These are phyloP conservation scores for Columba livia DNA, from an alignment of 2,113 vertebrate genomes.

Conservation along the genomic window DNA sequence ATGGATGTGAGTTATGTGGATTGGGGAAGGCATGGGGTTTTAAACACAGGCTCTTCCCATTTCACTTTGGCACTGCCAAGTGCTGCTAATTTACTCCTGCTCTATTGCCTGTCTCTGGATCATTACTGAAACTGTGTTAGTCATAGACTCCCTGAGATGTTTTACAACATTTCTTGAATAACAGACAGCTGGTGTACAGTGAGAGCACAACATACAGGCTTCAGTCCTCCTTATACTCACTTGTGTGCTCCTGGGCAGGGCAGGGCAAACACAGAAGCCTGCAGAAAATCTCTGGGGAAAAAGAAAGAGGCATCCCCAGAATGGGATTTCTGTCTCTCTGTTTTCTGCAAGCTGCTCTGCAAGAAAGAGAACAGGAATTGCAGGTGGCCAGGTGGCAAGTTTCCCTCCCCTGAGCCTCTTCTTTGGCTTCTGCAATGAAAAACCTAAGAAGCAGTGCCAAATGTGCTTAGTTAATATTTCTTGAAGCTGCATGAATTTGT, in stretches of 20 bases:
- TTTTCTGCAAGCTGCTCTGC: not conserved
- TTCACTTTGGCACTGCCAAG: not conserved
- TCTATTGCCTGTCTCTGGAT: slow-evolving; percentile 38
- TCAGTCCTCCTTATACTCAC: not conserved
- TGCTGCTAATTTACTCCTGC: slow-evolving; percentile 51
- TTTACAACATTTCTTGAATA: slow-evolving; percentile 46
- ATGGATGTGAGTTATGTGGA: slow-evolving; percentile 4
- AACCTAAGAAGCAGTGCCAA: not conserved
- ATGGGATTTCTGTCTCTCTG: not conserved
- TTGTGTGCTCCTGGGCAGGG: not conserved
- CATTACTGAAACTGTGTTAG: slow-evolving; percentile 31
- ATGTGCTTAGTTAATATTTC: not conserved
- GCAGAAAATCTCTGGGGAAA: not conserved
- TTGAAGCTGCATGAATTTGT: not conserved
- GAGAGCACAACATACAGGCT: not conserved
- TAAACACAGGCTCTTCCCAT: slow-evolving; percentile 32
- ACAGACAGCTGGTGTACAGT: not conserved
- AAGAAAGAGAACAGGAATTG: not conserved
- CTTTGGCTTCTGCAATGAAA: not conserved
- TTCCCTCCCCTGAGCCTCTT: not conserved
- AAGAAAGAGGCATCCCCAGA: not conserved
- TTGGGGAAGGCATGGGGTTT: not conserved
- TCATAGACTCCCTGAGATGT: slow-evolving; percentile 37
- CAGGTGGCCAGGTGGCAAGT: not conserved
- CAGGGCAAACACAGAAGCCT: not conserved